Percentiles rank a stretch among this genome's conserved stretches.
Evolutionary conservation across 2,113 vertebrate genomes (phyloP).

Genomic region (Mobula hypostoma): DNA sequence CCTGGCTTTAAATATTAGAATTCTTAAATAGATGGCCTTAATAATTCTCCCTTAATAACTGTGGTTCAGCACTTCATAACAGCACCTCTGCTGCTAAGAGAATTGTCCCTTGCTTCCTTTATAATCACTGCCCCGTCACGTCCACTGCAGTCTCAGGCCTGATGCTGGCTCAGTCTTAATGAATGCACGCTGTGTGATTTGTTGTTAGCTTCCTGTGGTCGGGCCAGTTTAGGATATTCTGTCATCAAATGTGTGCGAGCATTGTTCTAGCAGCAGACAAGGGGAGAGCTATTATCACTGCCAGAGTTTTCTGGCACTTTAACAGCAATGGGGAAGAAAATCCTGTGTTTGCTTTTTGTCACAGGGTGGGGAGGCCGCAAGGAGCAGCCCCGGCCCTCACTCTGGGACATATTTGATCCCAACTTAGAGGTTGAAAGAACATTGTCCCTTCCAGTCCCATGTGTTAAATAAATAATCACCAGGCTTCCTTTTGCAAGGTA

Average conservation of each 20-base stretch:
- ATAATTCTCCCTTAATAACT: neutral
- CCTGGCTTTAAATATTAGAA: neutral
- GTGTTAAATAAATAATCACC: neutral
- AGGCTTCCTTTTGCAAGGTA: neutral
- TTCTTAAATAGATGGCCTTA: neutral
- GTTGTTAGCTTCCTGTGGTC: neutral
- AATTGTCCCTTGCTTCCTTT: neutral
- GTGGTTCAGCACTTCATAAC: neutral
- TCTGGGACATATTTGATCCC: neutral
- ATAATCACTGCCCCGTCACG: neutral
- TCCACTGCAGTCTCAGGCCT: neutral
- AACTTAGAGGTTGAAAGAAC: neutral
- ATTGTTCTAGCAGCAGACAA: neutral
- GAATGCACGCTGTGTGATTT: neutral
- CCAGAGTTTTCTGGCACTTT: neutral
- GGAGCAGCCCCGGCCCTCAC: neutral
- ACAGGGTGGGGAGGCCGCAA: neutral
- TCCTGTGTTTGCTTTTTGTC: neutral
- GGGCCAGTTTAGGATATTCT: neutral
- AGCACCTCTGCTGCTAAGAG: neutral
- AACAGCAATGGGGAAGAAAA: neutral
- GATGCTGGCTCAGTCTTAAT: neutral
- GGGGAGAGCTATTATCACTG: neutral
- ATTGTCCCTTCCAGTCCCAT: neutral
- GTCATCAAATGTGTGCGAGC: slow-evolving; percentile 1